Evolutionary conservation across 1,140 invertebrate genomes (phyloP).

Genomic region (Bombyx mandarina): DNA sequence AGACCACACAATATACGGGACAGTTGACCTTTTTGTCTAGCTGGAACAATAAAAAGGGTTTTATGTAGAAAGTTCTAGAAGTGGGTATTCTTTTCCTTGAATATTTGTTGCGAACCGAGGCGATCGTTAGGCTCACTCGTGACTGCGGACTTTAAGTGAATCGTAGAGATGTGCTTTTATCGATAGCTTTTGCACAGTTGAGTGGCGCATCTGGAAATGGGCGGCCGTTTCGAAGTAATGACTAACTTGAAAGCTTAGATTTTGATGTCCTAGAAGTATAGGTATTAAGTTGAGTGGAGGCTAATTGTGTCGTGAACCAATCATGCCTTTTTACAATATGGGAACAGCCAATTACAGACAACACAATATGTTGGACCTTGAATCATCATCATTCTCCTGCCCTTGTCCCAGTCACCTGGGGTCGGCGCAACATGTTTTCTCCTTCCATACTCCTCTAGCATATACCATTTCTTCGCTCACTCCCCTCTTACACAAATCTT

Average conservation of each 20-base stretch:
- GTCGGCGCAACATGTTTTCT: too few species aligned
- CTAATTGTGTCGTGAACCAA: too few species aligned
- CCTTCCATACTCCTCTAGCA: too few species aligned
- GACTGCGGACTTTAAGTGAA: neutral
- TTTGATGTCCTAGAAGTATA: neutral
- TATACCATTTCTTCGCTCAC: too few species aligned
- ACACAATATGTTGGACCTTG: too few species aligned
- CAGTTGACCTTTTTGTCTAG: constrained; percentile 20
- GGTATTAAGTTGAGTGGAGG: neutral
- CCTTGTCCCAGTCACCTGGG: too few species aligned
- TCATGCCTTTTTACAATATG: too few species aligned
- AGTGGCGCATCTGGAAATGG: neutral
- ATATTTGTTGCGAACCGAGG: neutral
- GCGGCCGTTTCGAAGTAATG: neutral
- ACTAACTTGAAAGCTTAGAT: too few species aligned
- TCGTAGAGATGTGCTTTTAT: neutral
- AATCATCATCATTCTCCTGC: too few species aligned
- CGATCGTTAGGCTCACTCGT: neutral
- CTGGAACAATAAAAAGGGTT: constrained; percentile 24
- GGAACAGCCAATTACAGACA: too few species aligned
- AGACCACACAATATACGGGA: neutral
- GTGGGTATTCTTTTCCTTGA: constrained; percentile 1
- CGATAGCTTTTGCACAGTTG: too few species aligned
- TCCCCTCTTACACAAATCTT: too few species aligned
- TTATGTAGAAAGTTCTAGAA: constrained; percentile 19